These are phyloP conservation scores for Trachelus iudaicus DNA, from an alignment of 2,888 invertebrate genomes.

Conservation along the genomic window DNA sequence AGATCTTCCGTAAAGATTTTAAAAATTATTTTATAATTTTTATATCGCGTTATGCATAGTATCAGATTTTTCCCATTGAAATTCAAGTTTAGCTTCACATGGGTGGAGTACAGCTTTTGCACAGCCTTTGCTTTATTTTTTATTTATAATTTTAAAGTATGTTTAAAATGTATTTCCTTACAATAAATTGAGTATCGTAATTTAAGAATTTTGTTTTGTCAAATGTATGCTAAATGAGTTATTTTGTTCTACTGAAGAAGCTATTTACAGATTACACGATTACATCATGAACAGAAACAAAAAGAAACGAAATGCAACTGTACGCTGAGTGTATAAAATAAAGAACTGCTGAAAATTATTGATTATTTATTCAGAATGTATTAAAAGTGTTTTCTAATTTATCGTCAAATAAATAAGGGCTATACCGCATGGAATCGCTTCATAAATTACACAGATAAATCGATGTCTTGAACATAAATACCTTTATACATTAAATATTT, in stretches of 20 bases:
- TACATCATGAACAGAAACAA: not conserved
- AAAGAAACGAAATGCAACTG: not conserved
- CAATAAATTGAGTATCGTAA: not conserved
- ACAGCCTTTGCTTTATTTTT: slow-evolving; percentile 43
- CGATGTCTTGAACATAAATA: not conserved
- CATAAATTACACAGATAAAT: not conserved
- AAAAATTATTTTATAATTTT: not conserved
- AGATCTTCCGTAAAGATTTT: not conserved
- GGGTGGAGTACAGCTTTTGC: slow-evolving; percentile 43
- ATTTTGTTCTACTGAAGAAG: not conserved
- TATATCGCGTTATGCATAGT: not conserved
- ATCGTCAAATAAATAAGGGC: not conserved
- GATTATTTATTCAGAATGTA: not conserved
- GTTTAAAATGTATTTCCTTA: not conserved
- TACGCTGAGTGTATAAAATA: not conserved
- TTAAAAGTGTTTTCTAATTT: not conserved
- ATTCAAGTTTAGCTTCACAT: slow-evolving; percentile 24
- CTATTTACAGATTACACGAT: not conserved
- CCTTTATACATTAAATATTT: not conserved
- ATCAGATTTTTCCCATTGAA: slow-evolving; percentile 28
- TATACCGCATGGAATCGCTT: not conserved
- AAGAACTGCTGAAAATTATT: not conserved
- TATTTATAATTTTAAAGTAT: slow-evolving; percentile 19
- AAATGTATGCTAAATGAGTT: not conserved
- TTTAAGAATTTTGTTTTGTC: not conserved